Evolutionary conservation across 2,113 vertebrate genomes (phyloP), one percentile per base, ranked within the genome.

Genomic region (Myotis davidii): DNA sequence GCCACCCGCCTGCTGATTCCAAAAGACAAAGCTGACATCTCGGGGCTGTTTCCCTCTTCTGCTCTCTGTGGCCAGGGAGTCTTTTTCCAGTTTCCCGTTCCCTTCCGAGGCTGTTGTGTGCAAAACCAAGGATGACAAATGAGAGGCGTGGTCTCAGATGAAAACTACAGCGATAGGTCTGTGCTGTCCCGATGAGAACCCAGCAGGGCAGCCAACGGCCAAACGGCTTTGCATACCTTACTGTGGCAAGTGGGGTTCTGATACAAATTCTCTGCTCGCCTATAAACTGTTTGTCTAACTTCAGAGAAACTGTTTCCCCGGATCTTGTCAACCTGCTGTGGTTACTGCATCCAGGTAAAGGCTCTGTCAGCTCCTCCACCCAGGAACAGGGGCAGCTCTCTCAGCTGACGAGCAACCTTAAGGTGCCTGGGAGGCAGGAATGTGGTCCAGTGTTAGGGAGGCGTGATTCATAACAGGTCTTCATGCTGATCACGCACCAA

Each of bases 81-180:
- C 95, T 95, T 96, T 97, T 96, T 97, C 92, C 89, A 96, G 97
- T 94, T 99, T 98, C 98, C 98, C 98, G 97, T 91, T 96, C 96
- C 6, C 96, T 97, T 97, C 97, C 59, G 95, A 94, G 97, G 79
- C 85, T 96, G 93, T 73, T 96, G 97, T 97, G 94, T 93, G 87
- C 34, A 79, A 89, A 97, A 90, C 83, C 77, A 56, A 25, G 59
- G 87, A 82, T 90, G 83, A 90, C 89, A 90, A 70, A 85, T 32
- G 81, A 94, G 76, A 92, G 84, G 81, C 93, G 52, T 67, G 87
- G 92, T 87, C 90, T 84, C 84, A 72, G 74, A 92, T 90, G 69
- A 64, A 93, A 94, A 65, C 42, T 25, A 85, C 76, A 84, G 65
- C 34, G 23, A 61, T 9, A 91, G 32, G 70, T 81, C 88, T 85